Percentiles rank a stretch among this genome's conserved stretches.
Evolutionary conservation across 2,797 vertebrate genomes (phyloP).

Genomic region (Denticeps clupeoides): DNA sequence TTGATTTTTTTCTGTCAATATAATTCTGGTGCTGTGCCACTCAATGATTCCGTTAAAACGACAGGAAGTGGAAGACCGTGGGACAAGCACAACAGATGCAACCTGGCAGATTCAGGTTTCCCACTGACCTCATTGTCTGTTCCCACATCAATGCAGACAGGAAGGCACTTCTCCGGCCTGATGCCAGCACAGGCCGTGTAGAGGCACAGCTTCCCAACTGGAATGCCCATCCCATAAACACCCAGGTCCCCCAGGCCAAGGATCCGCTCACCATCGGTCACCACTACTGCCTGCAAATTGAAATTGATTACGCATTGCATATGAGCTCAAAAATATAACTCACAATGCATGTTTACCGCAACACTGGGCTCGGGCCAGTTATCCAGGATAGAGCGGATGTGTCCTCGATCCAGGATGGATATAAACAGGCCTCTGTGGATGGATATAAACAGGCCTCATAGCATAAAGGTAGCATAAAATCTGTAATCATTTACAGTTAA

Average conservation of each 20-base stretch:
- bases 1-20: too few relatives aligned
- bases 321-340: neutral
- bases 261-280: slow-evolving; percentile 94
- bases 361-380: slow-evolving; percentile 95
- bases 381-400: slow-evolving; percentile 84
- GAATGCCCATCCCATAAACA: slow-evolving; percentile 96
- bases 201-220: slow-evolving; percentile 89
- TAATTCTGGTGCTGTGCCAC: too few relatives aligned
- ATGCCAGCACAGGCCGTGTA: slow-evolving; percentile 95
- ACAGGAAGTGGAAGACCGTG: too few relatives aligned
- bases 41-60: too few relatives aligned
- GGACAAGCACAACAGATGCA: neutral
- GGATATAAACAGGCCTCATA: neutral
- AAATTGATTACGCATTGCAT: neutral
- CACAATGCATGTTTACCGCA: slow-evolving; percentile 58
- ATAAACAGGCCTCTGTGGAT: slow-evolving; percentile 85
- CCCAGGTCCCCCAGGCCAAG: slow-evolving; percentile 91
- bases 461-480: too few relatives aligned
- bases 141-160: slow-evolving; percentile 90
- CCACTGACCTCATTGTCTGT: slow-evolving; percentile 77
- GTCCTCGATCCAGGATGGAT: slow-evolving; percentile 87
- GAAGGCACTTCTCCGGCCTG: slow-evolving; percentile 79
- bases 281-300: slow-evolving; percentile 76
- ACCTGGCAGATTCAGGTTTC: neutral
- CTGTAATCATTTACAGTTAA: too few relatives aligned